phyloP scores from a whole-genome alignment of 1,140 invertebrate genomes.

The Acromyrmex charruanus region DNA sequence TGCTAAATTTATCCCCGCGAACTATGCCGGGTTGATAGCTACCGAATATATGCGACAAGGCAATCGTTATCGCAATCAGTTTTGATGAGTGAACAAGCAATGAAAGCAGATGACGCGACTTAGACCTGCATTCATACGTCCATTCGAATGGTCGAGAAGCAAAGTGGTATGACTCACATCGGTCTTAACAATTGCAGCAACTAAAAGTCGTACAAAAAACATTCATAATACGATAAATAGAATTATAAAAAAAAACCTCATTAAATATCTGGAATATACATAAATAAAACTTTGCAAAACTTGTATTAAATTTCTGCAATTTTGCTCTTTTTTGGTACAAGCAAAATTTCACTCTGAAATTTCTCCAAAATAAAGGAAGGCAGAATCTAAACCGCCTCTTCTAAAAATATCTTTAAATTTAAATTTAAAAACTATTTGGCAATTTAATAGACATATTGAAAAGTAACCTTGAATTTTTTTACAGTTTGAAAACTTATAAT shows the following conservation, averaged over 20 bases:
- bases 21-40: not conserved
- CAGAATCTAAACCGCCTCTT: no score
- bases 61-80: slow-evolving; percentile 47
- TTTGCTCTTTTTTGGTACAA: no score
- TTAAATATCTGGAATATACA: not conserved
- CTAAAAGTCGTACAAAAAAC: slow-evolving; percentile 24
- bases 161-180: slow-evolving; percentile 36
- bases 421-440: no score
- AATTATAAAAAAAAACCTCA: not conserved
- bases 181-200: not conserved
- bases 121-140: slow-evolving; percentile 31
- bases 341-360: no score
- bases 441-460: no score
- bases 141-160: slow-evolving; percentile 29
- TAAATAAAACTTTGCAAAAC: not conserved
- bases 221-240: not conserved
- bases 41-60: slow-evolving; percentile 10
- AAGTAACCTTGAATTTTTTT: no score
- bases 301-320: no score
- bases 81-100: slow-evolving; percentile 54
- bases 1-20: slow-evolving; percentile 16
- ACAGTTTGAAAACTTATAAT: no score
- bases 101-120: slow-evolving; percentile 46
- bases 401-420: no score
- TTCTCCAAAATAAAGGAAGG: no score